phyloP scores from a whole-genome alignment of 2,797 vertebrate genomes.

The Phyllotis vaccarum region DNA sequence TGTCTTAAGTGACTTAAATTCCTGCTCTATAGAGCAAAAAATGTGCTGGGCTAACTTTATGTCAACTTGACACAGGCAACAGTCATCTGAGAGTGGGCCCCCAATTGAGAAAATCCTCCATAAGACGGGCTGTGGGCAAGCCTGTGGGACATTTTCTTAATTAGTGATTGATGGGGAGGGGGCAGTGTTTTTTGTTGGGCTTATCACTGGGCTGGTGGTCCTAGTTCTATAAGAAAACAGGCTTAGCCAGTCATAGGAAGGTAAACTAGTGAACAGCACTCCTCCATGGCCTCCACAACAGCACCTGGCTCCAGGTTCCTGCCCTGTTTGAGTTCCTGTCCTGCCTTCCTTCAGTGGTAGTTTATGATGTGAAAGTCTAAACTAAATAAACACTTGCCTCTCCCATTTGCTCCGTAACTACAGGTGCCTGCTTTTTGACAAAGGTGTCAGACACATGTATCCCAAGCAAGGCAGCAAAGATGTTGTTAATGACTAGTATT shows the following conservation, averaged over 20 bases:
- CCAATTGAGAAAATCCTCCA: background rate
- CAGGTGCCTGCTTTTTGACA: background rate
- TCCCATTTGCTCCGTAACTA: background rate
- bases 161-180: background rate
- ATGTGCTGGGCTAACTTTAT: background rate
- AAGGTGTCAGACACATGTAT: background rate
- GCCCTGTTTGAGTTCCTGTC: background rate
- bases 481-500: background rate
- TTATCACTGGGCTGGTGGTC: too few species aligned
- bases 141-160: background rate
- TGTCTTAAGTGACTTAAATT: constrained; percentile 34
- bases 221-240: background rate
- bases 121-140: background rate
- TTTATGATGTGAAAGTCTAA: background rate
- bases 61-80: background rate
- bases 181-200: background rate
- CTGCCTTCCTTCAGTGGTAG: background rate
- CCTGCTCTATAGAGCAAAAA: background rate
- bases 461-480: background rate
- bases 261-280: background rate
- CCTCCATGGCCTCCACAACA: background rate
- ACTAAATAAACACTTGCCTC: background rate
- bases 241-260: background rate
- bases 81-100: background rate
- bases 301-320: background rate